Percentiles rank a stretch among this genome's conserved stretches.
Evolutionary conservation across 2,888 invertebrate genomes (phyloP).

Genomic region (Trissolcus brochymenae): DNA sequence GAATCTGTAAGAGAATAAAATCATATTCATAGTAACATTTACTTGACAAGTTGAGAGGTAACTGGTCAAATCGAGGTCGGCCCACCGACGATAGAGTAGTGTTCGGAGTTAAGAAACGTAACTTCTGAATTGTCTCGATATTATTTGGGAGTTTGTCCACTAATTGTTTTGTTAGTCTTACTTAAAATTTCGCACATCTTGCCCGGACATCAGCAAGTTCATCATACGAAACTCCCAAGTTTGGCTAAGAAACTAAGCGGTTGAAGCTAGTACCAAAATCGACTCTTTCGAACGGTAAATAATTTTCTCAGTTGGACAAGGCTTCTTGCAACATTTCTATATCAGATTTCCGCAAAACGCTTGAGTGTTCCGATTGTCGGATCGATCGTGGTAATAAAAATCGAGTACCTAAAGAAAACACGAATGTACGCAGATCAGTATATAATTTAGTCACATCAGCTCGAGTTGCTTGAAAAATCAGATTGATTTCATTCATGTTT

Average conservation of each 20-base stretch:
- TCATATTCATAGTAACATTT: background rate
- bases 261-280: slow-evolving; percentile 13
- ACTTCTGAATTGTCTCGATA: slow-evolving; percentile 4
- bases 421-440: slow-evolving; percentile 45
- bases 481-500: slow-evolving; percentile 41
- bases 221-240: slow-evolving; percentile 7
- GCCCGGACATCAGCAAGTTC: slow-evolving; percentile 3
- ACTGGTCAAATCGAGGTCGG: slow-evolving; percentile 16
- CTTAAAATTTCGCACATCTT: slow-evolving; percentile 20
- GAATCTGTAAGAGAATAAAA: slow-evolving; percentile 1
- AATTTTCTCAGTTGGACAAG: slow-evolving; percentile 23
- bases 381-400: slow-evolving; percentile 28
- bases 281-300: slow-evolving; percentile 14
- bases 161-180: slow-evolving; percentile 3
- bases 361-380: slow-evolving; percentile 23
- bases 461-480: slow-evolving; percentile 53
- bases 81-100: background rate
- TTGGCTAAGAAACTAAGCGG: background rate
- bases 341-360: slow-evolving; percentile 35
- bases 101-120: slow-evolving; percentile 17
- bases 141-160: slow-evolving; percentile 16
- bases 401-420: slow-evolving; percentile 43
- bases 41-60: slow-evolving; percentile 13
- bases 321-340: slow-evolving; percentile 41
- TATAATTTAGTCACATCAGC: slow-evolving; percentile 53